Evolutionary conservation across 2,113 vertebrate species (phyloP).

Genomic region (Takifugu flavidus): DNA sequence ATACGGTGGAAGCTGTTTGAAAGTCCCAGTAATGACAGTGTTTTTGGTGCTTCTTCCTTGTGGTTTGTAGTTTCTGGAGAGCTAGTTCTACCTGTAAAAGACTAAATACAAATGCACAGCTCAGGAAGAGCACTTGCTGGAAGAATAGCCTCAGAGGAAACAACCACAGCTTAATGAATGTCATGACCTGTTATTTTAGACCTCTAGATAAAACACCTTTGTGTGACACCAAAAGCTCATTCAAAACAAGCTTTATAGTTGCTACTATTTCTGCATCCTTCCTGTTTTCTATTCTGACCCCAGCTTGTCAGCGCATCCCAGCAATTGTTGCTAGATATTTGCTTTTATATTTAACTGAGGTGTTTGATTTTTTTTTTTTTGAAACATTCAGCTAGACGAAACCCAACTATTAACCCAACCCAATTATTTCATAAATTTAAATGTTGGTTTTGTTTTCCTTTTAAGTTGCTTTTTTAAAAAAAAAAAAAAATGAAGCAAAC

Average conservation of each 20-base stretch:
- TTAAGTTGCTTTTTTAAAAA: not conserved
- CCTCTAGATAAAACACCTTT: conserved; percentile 6
- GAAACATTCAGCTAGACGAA: not conserved
- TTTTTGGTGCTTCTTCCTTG: not conserved
- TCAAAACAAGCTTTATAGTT: conserved; percentile 17
- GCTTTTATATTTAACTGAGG: not conserved
- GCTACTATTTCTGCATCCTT: conserved; percentile 2
- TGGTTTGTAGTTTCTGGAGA: not conserved
- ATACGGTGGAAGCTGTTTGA: not conserved
- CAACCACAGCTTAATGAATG: conserved; percentile 15
- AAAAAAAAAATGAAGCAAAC: conserved; percentile 22
- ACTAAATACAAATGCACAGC: not conserved
- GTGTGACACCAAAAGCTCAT: conserved; percentile 15
- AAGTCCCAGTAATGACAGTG: too few species aligned
- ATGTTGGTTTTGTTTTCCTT: not conserved
- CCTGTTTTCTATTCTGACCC: not conserved
- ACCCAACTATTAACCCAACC: not conserved
- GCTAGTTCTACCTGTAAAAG: too few species aligned
- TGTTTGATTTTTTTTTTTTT: not conserved
- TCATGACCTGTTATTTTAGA: not conserved
- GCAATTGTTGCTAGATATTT: not conserved
- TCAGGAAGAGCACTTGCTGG: not conserved
- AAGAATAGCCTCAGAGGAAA: conserved; percentile 24
- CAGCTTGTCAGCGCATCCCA: not conserved
- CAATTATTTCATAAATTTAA: not conserved